Base-by-base conservation (phyloP, 2,797 vertebrate genomes). In the Psittacula derbiana region DNA sequence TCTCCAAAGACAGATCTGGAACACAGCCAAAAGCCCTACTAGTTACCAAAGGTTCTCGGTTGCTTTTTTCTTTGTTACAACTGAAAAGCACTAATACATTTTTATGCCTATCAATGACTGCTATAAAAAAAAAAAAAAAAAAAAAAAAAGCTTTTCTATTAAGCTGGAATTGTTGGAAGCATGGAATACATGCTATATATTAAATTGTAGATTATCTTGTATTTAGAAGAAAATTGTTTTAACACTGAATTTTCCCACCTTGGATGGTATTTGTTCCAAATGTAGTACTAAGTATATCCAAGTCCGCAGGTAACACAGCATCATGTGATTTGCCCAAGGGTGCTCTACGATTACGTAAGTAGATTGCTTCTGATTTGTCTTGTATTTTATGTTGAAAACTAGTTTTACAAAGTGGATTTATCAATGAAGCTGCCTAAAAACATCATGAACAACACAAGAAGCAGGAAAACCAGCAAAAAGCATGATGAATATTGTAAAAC, bases 361-460 rank as follows among this genome's bases (percentile, higher is more conserved):
- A 99, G 49, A 96, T 65, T 36, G 96, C 94, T 95, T 99, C 98
- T 81, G 97, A 97, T 80, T 97, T 95, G 33, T 98, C 98, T 72
- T 97, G 95, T 21, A 98, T 41, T 97, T 95, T 98, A 91, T 99
- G 97, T 86, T 99, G 98, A 95, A 98, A 98, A 43, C 81, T 27
- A 10, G 98, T 98, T 92, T 98, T 98, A 44, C 83, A 91, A 52
- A 95, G 96, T 31, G 98, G 98, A 96, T 98, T 98, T 87, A 99
- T 46, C 94, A 98, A 50, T 28, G 76, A 88, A 30, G 52, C 93
- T 84, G 79, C 90, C 99, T 99, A 95, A 96, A 97, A 46, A 96
- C 80, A 97, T 61, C 71, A 94, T 23, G 97, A 62, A 96, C 50
- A 90, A 61, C 23, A 94, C 19, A 80, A 87, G 52, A 80, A 10